Conservation (phyloP, 2,797 vertebrate genomes). For the Phyllotis vaccarum region DNA sequence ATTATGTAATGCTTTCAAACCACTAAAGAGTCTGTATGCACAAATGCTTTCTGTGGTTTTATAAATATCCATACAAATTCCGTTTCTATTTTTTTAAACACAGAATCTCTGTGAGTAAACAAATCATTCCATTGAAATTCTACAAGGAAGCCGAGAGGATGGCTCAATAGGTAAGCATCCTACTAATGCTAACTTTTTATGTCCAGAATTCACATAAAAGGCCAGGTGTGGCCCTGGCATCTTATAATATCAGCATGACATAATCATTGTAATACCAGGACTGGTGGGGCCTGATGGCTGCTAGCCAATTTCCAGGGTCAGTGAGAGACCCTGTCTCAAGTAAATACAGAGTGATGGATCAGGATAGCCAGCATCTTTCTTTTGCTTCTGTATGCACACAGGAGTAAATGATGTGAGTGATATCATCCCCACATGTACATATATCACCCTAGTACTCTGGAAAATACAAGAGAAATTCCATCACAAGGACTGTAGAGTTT, state of each 20-base stretch:
- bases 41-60: constrained; percentile 65
- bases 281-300: not conserved
- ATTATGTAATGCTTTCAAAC: constrained; percentile 57
- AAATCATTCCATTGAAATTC: constrained; percentile 27
- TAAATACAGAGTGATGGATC: not conserved
- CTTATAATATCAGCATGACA: not conserved
- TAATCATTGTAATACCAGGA: not conserved
- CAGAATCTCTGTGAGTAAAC: constrained; percentile 23
- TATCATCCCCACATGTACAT: too few species aligned
- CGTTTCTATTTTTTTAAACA: constrained; percentile 28
- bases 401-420: not conserved
- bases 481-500: constrained; percentile 27
- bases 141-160: not conserved
- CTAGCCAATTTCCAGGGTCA: not conserved
- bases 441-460: too few species aligned
- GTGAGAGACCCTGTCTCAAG: not conserved
- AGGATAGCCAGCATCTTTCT: not conserved
- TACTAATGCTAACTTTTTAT: not conserved
- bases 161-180: not conserved
- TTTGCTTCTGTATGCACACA: not conserved
- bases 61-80: constrained; percentile 62
- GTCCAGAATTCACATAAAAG: not conserved
- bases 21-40: constrained; percentile 4
- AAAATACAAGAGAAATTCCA: not conserved
- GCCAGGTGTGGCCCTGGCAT: not conserved